These are phyloP conservation scores for Caenorhabditis virilis DNA, from an alignment of 2,888 invertebrate genomes.

Conservation along the genomic window DNA sequence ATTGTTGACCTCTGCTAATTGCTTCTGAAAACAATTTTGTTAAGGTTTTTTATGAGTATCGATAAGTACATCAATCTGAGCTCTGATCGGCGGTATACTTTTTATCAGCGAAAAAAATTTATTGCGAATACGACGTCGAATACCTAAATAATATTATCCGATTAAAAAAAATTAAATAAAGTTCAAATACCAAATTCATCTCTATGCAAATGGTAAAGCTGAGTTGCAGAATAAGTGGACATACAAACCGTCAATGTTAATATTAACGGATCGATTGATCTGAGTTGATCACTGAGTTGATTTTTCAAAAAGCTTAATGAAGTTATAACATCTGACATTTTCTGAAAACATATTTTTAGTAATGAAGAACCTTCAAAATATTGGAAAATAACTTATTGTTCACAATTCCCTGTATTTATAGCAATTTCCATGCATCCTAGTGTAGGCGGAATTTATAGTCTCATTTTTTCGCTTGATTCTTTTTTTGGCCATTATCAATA, in stretches of 20 bases:
- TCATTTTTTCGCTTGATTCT: too few species aligned
- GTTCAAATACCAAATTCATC: slow-evolving; percentile 38
- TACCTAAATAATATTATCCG: slow-evolving; percentile 29
- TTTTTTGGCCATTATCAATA: too few species aligned
- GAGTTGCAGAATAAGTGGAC: slow-evolving; percentile 17
- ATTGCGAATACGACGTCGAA: slow-evolving; percentile 23
- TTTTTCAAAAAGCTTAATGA: not conserved
- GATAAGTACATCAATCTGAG: slow-evolving; percentile 27
- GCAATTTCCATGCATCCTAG: too few species aligned
- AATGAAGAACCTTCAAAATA: too few species aligned
- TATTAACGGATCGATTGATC: slow-evolving; percentile 25
- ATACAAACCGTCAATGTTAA: slow-evolving; percentile 11
- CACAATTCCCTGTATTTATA: too few species aligned
- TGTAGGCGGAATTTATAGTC: too few species aligned
- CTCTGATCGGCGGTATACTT: slow-evolving; percentile 16
- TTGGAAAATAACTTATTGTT: too few species aligned
- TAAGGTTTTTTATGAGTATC: slow-evolving; percentile 1
- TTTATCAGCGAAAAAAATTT: slow-evolving; percentile 30
- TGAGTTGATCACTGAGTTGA: not conserved
- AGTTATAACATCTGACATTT: slow-evolving; percentile 1
- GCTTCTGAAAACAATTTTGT: slow-evolving; percentile 44
- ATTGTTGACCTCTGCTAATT: slow-evolving; percentile 66
- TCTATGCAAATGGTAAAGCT: slow-evolving; percentile 38
- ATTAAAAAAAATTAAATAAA: not conserved
- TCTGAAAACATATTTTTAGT: too few species aligned